These are phyloP conservation scores for Probosciger aterrimus DNA, from an alignment of 2,113 vertebrate genomes.

Conservation along the genomic window DNA sequence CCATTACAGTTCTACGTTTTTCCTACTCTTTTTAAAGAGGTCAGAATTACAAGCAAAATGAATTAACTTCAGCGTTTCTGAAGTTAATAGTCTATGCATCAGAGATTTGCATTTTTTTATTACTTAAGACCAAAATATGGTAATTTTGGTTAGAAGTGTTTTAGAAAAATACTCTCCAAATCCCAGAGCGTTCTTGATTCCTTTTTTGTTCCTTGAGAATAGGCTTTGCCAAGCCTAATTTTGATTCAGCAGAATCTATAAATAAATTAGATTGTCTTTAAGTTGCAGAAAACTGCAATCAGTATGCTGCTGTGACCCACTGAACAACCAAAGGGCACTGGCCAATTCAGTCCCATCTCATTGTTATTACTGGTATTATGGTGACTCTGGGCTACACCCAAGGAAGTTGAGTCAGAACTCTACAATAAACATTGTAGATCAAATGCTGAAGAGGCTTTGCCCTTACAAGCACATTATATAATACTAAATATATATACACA, in stretches of 20 bases:
- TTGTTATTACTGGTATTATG: constrained; percentile 18
- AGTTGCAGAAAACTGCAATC: not conserved
- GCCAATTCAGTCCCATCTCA: constrained; percentile 1
- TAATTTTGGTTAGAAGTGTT: not conserved
- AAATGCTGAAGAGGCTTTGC: constrained; percentile 31
- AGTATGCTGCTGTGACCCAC: not conserved
- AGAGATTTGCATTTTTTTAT: not conserved
- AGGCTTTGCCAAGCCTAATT: not conserved
- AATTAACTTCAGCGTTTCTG: not conserved
- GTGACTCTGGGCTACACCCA: constrained; percentile 36
- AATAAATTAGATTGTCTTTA: not conserved
- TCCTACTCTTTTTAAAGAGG: not conserved
- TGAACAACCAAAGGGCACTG: not conserved
- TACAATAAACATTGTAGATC: constrained; percentile 25
- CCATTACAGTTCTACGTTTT: not conserved
- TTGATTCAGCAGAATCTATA: constrained; percentile 4
- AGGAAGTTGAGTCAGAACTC: constrained; percentile 53
- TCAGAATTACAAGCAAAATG: not conserved
- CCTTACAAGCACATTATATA: constrained; percentile 67
- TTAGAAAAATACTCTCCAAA: not conserved
- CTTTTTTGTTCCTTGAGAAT: not conserved
- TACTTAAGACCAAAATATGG: not conserved
- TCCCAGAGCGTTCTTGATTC: not conserved
- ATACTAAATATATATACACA: constrained; percentile 44
- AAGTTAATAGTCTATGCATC: not conserved